phyloP scores from a whole-genome alignment of 1,140 invertebrate species.

The Drosophila pseudoobscura region DNA sequence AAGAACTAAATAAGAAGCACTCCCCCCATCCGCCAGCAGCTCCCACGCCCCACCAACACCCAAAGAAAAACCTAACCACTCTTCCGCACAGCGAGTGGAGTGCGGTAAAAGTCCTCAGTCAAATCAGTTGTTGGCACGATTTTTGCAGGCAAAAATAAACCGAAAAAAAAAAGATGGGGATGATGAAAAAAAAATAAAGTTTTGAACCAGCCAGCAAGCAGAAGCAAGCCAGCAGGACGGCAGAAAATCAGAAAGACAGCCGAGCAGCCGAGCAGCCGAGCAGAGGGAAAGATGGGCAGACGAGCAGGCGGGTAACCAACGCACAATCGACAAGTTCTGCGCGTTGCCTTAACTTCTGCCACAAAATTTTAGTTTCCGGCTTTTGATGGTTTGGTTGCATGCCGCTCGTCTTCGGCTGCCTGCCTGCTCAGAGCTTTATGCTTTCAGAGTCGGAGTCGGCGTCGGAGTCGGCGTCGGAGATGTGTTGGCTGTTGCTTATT shows the following conservation, averaged over 20 bases:
- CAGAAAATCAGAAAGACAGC: conserved; percentile 1
- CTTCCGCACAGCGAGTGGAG: conserved; percentile 33
- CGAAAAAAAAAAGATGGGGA: conserved; percentile 29
- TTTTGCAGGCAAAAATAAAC: conserved; percentile 58
- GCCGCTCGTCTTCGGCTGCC: conserved; percentile 30
- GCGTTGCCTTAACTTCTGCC: conserved; percentile 74
- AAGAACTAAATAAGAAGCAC: conserved; percentile 43
- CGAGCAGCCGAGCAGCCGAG: no score
- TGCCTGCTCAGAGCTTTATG: conserved; percentile 48
- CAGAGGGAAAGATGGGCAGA: background rate
- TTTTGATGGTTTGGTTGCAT: conserved; percentile 68
- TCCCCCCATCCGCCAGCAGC: background rate
- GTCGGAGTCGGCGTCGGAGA: conserved; percentile 12
- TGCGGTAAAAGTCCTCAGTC: conserved; percentile 64
- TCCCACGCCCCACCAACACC: background rate
- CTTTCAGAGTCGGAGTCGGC: conserved; percentile 15
- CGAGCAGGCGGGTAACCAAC: conserved; percentile 17
- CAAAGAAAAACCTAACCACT: conserved; percentile 25
- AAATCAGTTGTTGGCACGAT: conserved; percentile 77
- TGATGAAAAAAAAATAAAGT: conserved; percentile 56
- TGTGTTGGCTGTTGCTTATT: conserved; percentile 75
- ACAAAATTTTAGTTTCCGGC: conserved; percentile 78
- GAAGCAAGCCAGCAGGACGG: conserved; percentile 19
- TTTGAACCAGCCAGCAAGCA: conserved; percentile 49
- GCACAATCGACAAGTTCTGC: conserved; percentile 76